Evolutionary conservation across 2,888 invertebrate species (phyloP), one percentile per base, ranked within the genome.

Genomic region (Clunio marinus): DNA sequence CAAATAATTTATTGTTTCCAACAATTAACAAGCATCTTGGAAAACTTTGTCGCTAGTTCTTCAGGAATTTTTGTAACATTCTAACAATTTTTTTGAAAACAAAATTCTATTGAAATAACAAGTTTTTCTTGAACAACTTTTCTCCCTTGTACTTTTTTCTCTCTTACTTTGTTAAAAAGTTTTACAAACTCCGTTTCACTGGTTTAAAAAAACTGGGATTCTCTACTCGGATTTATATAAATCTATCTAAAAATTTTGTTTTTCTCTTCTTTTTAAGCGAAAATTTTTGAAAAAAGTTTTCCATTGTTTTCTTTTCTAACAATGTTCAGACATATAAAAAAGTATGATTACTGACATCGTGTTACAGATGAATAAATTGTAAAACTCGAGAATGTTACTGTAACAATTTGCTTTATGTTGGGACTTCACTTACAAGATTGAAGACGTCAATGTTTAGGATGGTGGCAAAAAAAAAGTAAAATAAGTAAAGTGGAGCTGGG

Each of bases 341-440:
- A 51, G 51, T n/a, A 51, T 51, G 51, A 51, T 51, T 20, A 51
- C 51, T 51, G 51, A 51, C 22, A 51, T 51, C 51, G 10, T 51
- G 51, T 51, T 51, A 13, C 51, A 51, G 51, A 51, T 51, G 51
- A 51, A 51, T 51, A 51, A 51, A 51, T 51, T 51, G 51, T 51
- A 51, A 51, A 51, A 7, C 51, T 51, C 51, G 22, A 17, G 51
- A 51, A 22, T 51, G 51, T 51, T 51, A 17, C 20, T 17, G 13
- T 32, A 13, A 51, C 51, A 22, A 51, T 51, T 51, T 22, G 22
- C 20, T 51, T 3, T 51, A 20, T 51, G 51, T 51, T 51, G 22
- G 51, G 51, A 22, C 22, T 51, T 51, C 51, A 51, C 22, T 51
- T 51, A 22, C 51, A 8, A 22, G 22, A 17, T 51, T 51, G 51